Base-by-base conservation (phyloP, 2,113 vertebrate genomes). In the Nannobrachium achirus region DNA sequence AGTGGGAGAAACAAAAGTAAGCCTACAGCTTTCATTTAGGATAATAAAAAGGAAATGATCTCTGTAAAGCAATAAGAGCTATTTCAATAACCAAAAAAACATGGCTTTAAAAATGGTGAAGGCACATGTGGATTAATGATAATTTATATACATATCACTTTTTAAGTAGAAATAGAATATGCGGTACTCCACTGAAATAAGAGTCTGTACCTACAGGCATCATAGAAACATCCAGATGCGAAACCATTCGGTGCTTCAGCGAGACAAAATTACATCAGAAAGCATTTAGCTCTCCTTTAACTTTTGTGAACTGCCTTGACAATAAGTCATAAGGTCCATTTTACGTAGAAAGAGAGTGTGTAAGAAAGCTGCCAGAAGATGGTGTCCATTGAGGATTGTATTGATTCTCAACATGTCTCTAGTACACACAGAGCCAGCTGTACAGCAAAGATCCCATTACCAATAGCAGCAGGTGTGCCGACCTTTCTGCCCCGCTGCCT, bases 381-480 rank as follows among this genome's bases (percentile, higher is more conserved):
- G 74, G 61, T 53, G 75, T 78, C 82, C 56, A 52, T 82, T 78
- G 55, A 42, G 25, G 63, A 79, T 74, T 19, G 16, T 8, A 9
- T 57, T 15, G 8, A 70, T 65, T 18, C 4, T 18, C 42, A 65
- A 56, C 57, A 1, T 25, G 75, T 81, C 67, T 73, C 60, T 90
- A 90, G 75, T 76, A 69, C 71, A 63, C 55, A 49, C 61, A 73
- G 33, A 75, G 33, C 78, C 78, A 78, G 78, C 83, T 76, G 66
- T 72, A 79, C 25, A 88, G 71, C 46, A 64, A 63, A 25, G 56
- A 75, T 41, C 78, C 79, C 65, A 92, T 66, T 59, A 89, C 63
- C 71, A 86, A 74, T n/a, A 82, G 45, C 18, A 63, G n/a, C 63
- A 80, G 51, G 56, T 66, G 81, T 10, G 55, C 63, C 62, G 75